Evolutionary conservation across 2,113 vertebrate species (phyloP).

Genomic region (Crotalus viridis): DNA sequence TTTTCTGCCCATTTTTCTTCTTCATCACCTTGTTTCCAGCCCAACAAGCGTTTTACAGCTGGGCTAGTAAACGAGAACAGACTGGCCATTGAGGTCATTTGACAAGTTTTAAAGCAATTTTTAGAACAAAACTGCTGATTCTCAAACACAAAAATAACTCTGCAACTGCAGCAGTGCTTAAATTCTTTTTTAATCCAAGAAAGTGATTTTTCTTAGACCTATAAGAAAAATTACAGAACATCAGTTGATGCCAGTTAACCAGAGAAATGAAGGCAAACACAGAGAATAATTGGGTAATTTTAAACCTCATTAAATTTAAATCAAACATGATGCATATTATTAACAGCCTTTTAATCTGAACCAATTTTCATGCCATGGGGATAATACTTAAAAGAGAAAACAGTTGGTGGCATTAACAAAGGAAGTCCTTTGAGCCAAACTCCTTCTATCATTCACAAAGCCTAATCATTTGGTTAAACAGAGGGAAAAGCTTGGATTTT

Average conservation of each 20-base stretch:
- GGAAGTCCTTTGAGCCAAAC: background rate
- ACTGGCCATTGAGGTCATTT: conserved; percentile 94
- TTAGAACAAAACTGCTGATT: conserved; percentile 51
- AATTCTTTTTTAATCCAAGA: conserved; percentile 22
- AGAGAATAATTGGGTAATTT: background rate
- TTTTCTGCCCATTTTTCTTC: conserved; percentile 99
- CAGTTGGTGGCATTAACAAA: background rate
- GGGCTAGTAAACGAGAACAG: conserved; percentile 99
- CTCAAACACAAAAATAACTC: conserved; percentile 28
- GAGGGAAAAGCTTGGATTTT: background rate
- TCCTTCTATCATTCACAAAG: background rate
- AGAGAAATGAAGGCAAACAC: background rate
- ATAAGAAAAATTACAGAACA: conserved; percentile 25
- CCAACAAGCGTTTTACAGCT: conserved; percentile 94
- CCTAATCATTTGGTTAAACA: background rate
- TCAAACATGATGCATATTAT: background rate
- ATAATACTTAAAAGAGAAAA: background rate
- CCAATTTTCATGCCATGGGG: background rate
- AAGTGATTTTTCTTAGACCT: conserved; percentile 23
- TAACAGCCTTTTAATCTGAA: background rate
- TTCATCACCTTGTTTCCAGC: conserved; percentile 99
- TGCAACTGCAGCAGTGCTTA: conserved; percentile 27
- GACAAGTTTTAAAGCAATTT: conserved; percentile 71
- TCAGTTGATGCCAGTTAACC: conserved; percentile 3
- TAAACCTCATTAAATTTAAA: background rate